Base-by-base conservation (phyloP, 2,888 invertebrate genomes). In the Andrena bicolor region DNA sequence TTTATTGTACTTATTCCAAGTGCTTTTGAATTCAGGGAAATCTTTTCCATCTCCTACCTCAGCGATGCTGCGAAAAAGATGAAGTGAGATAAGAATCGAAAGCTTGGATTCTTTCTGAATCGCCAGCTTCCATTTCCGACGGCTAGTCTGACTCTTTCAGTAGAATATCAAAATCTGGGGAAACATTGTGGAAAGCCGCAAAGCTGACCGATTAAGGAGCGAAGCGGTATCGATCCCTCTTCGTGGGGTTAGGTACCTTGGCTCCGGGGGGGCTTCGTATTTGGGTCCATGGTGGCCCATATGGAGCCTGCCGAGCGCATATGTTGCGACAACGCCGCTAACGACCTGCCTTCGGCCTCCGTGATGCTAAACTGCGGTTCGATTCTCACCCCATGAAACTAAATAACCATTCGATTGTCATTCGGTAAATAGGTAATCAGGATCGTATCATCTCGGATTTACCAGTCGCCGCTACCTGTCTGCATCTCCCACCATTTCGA, bases 241-340 rank as follows among this genome's bases (percentile, higher is more conserved):
- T 60, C 63, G 51, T 78, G 86, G 85, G 88, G 86, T 77, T 83
- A 84, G 77, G 72, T 76, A 74, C 88, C 87, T 65, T 68, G 80
- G 83, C 87, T 84, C 32, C 78, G 81, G 86, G 16, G 16, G 88
- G 87, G 88, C 79, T 87, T 76, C 83, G 88, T 88, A 88, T 91
- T 88, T 89, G 88, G 90, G 89, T 88, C 89, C 88, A 86, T 86
- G 83, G 86, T 92, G 91, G 89, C 93, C 92, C 93, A 94, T 94
- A 94, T 94, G 94, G 93, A 93, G 92, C 84, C 93, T 93, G 94
- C 94, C 93, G 85, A 77, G 91, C 93, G 93, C 94, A 94, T 94
- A 94, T 94, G 94, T 93, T 93, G 90, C 92, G 89, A 93, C 93
- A 93, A 92, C 91, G 92, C 92, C 91, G 92, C 94, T 93, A 93